Base-by-base conservation (phyloP, 2,888 invertebrate species). In the Andrena praecox region DNA sequence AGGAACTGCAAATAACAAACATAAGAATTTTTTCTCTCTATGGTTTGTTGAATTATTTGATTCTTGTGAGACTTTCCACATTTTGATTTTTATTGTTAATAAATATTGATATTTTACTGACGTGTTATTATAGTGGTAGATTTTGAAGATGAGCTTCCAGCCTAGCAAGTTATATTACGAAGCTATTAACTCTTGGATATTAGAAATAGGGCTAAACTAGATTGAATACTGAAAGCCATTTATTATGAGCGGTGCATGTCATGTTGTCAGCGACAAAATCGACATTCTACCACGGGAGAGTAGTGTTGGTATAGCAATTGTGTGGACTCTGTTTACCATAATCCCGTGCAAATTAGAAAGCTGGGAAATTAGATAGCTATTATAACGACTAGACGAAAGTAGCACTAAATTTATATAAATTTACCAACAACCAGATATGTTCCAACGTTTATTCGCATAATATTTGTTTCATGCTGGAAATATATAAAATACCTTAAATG, bases 211-310 rank as follows among this genome's bases (percentile, higher is more conserved):
- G 68, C 74, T 60, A 82, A 82, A 82, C 75, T 75, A 64, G 70
- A 82, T 82, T 66, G 81, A 82, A 60, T 69, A 56, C 50, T 56
- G 35, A 81, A 72, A 80, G 56, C 81, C 64, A 59, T 59, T 70
- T 70, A 70, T 70, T 70, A 70, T 70, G 52, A 63, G 62, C 63
- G 63, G 27, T 42, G 63, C 52, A 63, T 31, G 72, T 63, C 52
- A 33, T n/a, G 71, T 33, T 35, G 24, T 33, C 72, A 63, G 52
- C 20, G 72, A 33, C 33, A 63, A 52, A 63, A 62, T 63, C 62
- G 72, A 63, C 52, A 10, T 63, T 50, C 63, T 52, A 48, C 31
- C 62, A 29, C 24, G 27, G 2, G 27, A 8, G 24, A 50, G 27
- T 27, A 24, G n/a, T 52, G 3, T n/a, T n/a, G 10, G 42, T 42